Evolutionary conservation across 2,888 invertebrate genomes (phyloP), one percentile per base, ranked within the genome.

Genomic region (Caenorhabditis doughertyi): DNA sequence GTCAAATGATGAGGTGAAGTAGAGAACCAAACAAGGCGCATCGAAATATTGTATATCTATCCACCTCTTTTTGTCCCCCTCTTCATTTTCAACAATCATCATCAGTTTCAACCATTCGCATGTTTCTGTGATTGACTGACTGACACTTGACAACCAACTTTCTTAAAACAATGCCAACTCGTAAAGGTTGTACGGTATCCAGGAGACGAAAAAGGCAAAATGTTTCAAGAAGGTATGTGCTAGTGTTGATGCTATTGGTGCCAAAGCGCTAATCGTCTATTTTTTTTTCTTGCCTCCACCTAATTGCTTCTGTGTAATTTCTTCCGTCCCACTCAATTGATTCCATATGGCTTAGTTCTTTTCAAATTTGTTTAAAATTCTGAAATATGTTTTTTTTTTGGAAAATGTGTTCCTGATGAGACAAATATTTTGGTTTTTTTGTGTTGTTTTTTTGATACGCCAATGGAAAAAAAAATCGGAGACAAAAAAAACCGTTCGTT

Each of bases 281-380:
- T 27, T 58, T 27, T 51, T 23, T 23, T 62, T 25, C 25, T 44
- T 25, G 49, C 64, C 60, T 27, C 42, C 58, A 51, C 62, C 60
- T 77, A 77, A 77, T 77, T 77, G 77, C 77, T 77, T 62, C 53
- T 68, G 77, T 77, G 77, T 77, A 70, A 77, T 77, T 60, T 51
- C 68, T 68, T 70, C 77, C 77, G 68, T 76, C 67, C 60, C 47
- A 39, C 67, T 77, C 77, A 77, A 77, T 77, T 77, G 77, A 77
- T 77, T 68, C 77, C 77, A 77, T 77, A 77, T 77, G 77, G 77
- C 42, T 44, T 32, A 76, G 56, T 62, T 53, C 60, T 68, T 60
- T 53, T 68, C 21, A 13, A 25, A 60, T 51, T 51, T 11, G 47
- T 51, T 51, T 51, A 7, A 60, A 60, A 39, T 39, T 23, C 47